These are phyloP conservation scores for Vanessa tameamea DNA, from an alignment of 1,140 invertebrate species.

Conservation along the genomic window DNA sequence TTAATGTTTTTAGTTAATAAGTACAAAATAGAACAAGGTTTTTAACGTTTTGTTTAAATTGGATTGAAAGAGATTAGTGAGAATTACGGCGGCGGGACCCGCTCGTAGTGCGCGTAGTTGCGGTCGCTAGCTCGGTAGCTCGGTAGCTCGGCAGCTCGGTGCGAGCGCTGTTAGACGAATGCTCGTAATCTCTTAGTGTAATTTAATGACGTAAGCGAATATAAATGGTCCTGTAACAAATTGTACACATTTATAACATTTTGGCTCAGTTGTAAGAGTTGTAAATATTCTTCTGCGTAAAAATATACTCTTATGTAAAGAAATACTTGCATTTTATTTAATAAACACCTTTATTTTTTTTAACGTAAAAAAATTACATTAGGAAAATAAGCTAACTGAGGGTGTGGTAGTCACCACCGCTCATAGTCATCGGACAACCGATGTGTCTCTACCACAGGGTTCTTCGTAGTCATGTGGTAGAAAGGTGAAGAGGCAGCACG, in stretches of 20 bases:
- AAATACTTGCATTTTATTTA: conserved; percentile 9
- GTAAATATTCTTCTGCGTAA: conserved; percentile 25
- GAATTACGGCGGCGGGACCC: background rate
- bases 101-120: background rate
- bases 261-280: conserved; percentile 15
- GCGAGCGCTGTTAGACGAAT: conserved; percentile 5
- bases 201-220: conserved; percentile 9
- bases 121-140: background rate
- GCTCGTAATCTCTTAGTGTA: background rate
- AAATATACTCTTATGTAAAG: conserved; percentile 29
- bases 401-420: too few relatives aligned
- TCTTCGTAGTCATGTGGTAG: too few relatives aligned
- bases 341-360: too few relatives aligned
- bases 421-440: too few relatives aligned
- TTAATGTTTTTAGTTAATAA: background rate
- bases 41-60: background rate
- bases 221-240: conserved; percentile 8
- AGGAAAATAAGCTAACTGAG: too few relatives aligned
- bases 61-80: background rate
- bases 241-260: conserved; percentile 23
- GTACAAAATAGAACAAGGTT: background rate
- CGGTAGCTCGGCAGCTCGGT: background rate
- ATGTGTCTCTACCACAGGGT: too few relatives aligned
- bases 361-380: too few relatives aligned
- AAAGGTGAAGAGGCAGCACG: too few relatives aligned